Conservation (phyloP, 2,113 vertebrate species). For the Saccopteryx leptura region DNA sequence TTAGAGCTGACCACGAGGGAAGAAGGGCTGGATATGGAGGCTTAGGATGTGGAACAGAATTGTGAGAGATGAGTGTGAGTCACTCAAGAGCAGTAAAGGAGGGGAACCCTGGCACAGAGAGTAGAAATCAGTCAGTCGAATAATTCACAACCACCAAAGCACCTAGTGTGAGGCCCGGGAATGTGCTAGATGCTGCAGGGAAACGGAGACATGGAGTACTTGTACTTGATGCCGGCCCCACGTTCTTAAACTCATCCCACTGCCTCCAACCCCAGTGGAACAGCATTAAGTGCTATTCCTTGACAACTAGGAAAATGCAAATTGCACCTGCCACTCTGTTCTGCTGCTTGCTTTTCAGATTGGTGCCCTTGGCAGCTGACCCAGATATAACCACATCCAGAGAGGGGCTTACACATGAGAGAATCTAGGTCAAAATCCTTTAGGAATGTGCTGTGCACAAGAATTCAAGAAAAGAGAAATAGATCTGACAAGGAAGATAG, state of each 20-base stretch:
- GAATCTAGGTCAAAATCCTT: conserved; percentile 39
- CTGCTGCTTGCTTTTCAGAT: not conserved
- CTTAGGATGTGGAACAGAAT: not conserved
- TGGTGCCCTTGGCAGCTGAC: not conserved
- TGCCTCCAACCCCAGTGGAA: not conserved
- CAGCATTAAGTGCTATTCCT: not conserved
- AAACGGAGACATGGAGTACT: not conserved
- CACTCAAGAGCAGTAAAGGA: not conserved
- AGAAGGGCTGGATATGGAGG: not conserved
- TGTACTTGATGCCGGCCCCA: no score
- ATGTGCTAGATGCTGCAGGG: not conserved
- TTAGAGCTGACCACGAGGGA: not conserved
- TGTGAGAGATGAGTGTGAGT: not conserved
- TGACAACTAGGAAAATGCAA: not conserved
- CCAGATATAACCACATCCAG: not conserved
- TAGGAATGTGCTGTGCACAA: not conserved
- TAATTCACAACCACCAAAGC: not conserved
- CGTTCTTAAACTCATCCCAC: not conserved
- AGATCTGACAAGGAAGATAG: conserved; percentile 1
- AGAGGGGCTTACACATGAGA: not conserved
- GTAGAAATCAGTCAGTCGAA: not conserved
- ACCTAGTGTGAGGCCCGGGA: not conserved
- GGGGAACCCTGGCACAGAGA: not conserved
- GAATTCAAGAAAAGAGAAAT: conserved; percentile 11
- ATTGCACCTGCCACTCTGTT: no score